These are phyloP conservation scores for Eptesicus fuscus DNA, from an alignment of 2,113 vertebrate genomes.

Conservation along the genomic window DNA sequence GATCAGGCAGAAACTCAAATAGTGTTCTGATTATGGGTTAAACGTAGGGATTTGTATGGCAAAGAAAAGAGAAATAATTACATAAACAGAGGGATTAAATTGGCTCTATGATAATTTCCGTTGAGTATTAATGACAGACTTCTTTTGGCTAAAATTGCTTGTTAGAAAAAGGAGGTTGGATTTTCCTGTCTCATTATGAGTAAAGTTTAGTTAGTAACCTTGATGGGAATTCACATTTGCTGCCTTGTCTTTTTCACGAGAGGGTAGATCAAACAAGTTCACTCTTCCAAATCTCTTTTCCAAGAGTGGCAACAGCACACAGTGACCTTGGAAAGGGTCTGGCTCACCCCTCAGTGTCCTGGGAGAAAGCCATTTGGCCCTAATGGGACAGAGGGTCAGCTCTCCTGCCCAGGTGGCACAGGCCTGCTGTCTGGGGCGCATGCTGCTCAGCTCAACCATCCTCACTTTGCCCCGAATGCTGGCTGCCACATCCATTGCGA, in stretches of 20 bases:
- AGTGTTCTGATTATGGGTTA: not conserved
- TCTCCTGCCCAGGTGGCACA: not conserved
- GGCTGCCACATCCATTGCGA: not conserved
- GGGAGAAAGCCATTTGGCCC: conserved; percentile 43
- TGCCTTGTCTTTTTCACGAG: not conserved
- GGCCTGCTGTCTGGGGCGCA: not conserved
- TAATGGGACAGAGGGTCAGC: not conserved
- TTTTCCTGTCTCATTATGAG: not conserved
- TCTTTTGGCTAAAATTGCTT: not conserved
- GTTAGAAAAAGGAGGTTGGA: not conserved
- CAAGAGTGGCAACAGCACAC: conserved; percentile 15
- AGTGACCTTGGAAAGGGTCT: conserved; percentile 38
- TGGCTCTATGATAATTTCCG: not conserved
- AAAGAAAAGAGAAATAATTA: not conserved
- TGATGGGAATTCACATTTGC: not conserved
- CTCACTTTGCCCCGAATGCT: not conserved
- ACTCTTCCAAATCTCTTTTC: conserved; percentile 23
- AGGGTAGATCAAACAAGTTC: not conserved
- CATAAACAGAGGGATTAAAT: not conserved
- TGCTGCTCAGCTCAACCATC: not conserved
- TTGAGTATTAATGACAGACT: not conserved
- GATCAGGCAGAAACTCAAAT: not conserved
- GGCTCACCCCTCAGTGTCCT: not conserved
- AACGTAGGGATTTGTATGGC: not conserved
- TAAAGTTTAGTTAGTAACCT: not conserved